Conservation (phyloP, 2,797 vertebrate species). For the Poeciliopsis paucimaculata region DNA sequence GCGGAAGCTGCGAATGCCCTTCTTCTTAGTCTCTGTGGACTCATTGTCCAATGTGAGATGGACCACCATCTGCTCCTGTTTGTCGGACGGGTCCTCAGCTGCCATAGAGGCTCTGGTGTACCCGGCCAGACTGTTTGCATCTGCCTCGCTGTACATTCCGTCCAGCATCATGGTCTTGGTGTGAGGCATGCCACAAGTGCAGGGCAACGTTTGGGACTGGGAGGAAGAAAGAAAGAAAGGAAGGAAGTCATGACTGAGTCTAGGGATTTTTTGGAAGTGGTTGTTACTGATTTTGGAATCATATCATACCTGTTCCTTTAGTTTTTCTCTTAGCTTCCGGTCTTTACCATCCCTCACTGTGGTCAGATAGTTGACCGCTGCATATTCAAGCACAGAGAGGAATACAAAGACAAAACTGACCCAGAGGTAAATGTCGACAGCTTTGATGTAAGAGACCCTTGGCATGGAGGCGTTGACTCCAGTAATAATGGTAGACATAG, state of each 20-base stretch:
- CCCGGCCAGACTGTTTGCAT: conserved; percentile 90
- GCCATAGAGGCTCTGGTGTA: conserved; percentile 84
- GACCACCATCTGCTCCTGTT: conserved; percentile 88
- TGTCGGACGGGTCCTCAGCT: conserved; percentile 83
- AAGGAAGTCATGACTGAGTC: neutral
- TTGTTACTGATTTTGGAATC: neutral
- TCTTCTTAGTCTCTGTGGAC: conserved; percentile 84
- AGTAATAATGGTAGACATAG: conserved; percentile 86
- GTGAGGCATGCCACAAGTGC: conserved; percentile 87
- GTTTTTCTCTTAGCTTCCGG: conserved; percentile 81
- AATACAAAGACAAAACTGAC: conserved; percentile 86
- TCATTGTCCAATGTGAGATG: conserved; percentile 87
- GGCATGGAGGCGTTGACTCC: conserved; percentile 86
- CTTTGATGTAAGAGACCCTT: conserved; percentile 85
- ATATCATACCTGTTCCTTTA: conserved; percentile 66
- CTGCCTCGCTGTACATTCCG: conserved; percentile 88
- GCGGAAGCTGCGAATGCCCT: conserved; percentile 79
- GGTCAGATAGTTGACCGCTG: conserved; percentile 87
- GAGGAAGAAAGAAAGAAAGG: neutral
- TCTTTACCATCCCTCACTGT: conserved; percentile 88
- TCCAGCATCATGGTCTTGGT: conserved; percentile 89
- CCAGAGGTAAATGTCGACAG: conserved; percentile 86
- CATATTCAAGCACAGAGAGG: conserved; percentile 83
- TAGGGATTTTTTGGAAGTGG: neutral
- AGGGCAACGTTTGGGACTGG: conserved; percentile 75